Evolutionary conservation across 2,113 vertebrate genomes (phyloP), one percentile per base, ranked within the genome.

Genomic region (Ammodytes marinus): DNA sequence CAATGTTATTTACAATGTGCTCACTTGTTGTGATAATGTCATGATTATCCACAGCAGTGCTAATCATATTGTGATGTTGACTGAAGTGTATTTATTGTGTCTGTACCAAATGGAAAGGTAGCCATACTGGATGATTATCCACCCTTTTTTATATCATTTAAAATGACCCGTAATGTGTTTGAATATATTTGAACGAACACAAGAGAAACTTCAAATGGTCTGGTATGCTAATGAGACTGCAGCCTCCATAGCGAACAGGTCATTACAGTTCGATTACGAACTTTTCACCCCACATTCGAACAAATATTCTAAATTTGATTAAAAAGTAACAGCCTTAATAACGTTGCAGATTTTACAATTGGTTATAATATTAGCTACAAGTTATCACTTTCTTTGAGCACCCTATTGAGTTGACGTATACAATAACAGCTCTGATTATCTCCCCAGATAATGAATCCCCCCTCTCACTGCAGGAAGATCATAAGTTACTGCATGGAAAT

Each of bases 11-110:
- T 40, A 72, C 46, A 69, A 45, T 43, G 52, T 43, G 65, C 39
- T 65, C 64, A 63, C 39, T 37, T 80, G 84, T 75, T 53, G 57
- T 47, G 39, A 45, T 67, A 9, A 70, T 77, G 68, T 84, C 54
- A 58, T 50, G 46, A 74, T 86, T 74, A 83, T 77, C 53, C 43
- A 64, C 43, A 52, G 45, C 39, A 53, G 11, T 39, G n/a, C 12
- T 37, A 65, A 69, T 70, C 46, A 80, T 10, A 54, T 9, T 35
- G 43, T 49, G 8, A 10, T 5, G 6, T 12, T 37, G 19, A n/a
- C 2, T 60, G 17, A 47, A 11, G n/a, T 35, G 40, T 2, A 52
- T 57, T 46, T 66, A 17, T 39, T 57, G 73, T 63, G 73, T 63
- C 19, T 50, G 27, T 9, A 59, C 8, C 3, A 69, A 66, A 81